Evolutionary conservation across 2,888 invertebrate genomes (phyloP).

Genomic region (Acronicta psi): DNA sequence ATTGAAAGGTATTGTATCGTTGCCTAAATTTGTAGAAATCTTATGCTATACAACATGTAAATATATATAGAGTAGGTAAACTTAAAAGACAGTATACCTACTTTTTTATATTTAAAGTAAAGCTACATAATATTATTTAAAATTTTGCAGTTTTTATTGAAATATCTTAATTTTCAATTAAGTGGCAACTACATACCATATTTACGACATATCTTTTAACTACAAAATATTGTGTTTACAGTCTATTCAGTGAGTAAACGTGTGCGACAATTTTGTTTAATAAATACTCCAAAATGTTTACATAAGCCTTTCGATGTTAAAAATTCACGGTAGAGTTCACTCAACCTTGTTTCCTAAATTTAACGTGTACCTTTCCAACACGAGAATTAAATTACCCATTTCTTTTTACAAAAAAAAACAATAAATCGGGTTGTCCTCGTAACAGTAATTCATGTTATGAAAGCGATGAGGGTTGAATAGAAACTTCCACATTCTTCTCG

Average conservation of each 20-base stretch:
- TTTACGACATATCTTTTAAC: not conserved
- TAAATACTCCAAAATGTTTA: not conserved
- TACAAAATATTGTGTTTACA: too few relatives aligned
- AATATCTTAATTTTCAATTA: too few relatives aligned
- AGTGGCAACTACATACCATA: not conserved
- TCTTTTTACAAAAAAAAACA: slow-evolving; percentile 44
- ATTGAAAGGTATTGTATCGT: not conserved
- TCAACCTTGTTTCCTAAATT: slow-evolving; percentile 1
- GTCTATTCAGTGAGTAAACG: not conserved
- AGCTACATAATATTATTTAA: too few relatives aligned
- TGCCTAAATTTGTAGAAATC: not conserved
- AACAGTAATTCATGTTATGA: slow-evolving; percentile 66
- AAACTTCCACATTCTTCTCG: slow-evolving; percentile 69
- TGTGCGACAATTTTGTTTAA: not conserved
- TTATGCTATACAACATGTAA: too few relatives aligned
- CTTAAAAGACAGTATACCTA: too few relatives aligned
- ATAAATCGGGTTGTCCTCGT: slow-evolving; percentile 45
- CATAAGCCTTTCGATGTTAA: not conserved
- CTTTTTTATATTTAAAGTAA: too few relatives aligned
- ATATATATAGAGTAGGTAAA: too few relatives aligned
- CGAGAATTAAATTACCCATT: slow-evolving; percentile 5
- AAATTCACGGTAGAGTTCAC: not conserved
- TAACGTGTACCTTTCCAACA: not conserved
- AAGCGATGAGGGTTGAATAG: slow-evolving; percentile 68
- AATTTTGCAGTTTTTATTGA: too few relatives aligned